These are phyloP conservation scores for Campylomormyrus tamandua DNA, from an alignment of 2,113 vertebrate species.

Conservation along the genomic window DNA sequence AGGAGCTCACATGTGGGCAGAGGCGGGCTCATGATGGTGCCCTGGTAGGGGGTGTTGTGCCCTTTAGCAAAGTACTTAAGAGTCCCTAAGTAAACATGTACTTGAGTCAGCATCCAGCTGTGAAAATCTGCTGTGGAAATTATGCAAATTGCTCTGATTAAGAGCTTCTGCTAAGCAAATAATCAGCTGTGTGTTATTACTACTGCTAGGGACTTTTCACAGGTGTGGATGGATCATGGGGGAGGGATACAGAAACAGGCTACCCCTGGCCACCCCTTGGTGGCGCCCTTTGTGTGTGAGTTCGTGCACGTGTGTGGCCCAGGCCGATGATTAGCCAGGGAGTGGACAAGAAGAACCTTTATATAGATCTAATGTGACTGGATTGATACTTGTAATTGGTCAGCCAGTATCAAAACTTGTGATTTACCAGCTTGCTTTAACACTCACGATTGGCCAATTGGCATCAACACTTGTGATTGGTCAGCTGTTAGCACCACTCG, in stretches of 20 bases:
- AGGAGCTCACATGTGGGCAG: neutral
- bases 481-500: neutral
- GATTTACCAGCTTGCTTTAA: neutral
- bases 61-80: neutral
- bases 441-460: neutral
- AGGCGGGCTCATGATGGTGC: neutral
- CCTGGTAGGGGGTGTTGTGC: neutral
- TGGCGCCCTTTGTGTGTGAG: neutral
- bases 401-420: neutral
- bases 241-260: neutral
- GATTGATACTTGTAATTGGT: neutral
- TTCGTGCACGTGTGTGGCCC: neutral
- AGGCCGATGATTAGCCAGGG: neutral
- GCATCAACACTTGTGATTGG: neutral
- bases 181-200: constrained; percentile 7
- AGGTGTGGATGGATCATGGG: neutral
- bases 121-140: neutral
- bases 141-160: constrained; percentile 8
- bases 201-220: neutral
- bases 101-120: constrained; percentile 3
- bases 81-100: neutral
- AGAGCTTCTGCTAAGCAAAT: constrained; percentile 13
- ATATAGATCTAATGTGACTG: neutral
- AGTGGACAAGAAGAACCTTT: neutral
- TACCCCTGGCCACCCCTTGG: too few relatives aligned